Percentiles rank a stretch among this genome's conserved stretches.
phyloP scores from a whole-genome alignment of 2,888 invertebrate genomes.

The Cantharis rufa region DNA sequence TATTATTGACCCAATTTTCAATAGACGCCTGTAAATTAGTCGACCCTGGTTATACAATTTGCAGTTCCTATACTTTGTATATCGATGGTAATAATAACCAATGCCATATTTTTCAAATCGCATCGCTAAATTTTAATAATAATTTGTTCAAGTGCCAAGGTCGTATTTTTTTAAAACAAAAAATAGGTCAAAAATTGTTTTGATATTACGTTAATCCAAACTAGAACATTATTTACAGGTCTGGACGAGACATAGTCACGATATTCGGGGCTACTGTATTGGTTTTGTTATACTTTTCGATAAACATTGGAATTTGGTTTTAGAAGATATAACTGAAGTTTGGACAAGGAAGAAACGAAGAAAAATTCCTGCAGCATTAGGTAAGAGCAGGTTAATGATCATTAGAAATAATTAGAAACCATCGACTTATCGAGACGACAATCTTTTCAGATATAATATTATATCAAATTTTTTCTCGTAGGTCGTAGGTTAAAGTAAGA shows the following conservation, averaged over 20 bases:
- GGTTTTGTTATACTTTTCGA: slow-evolving; percentile 87
- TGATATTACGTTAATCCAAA: neutral
- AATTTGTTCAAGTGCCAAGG: slow-evolving; percentile 11
- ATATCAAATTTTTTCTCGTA: neutral
- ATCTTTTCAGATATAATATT: no score
- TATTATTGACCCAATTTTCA: slow-evolving; percentile 6
- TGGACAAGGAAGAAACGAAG: slow-evolving; percentile 70
- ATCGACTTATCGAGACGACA: no score
- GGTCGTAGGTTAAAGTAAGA: neutral
- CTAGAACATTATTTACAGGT: slow-evolving; percentile 60
- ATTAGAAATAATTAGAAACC: neutral
- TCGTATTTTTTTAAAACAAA: slow-evolving; percentile 1
- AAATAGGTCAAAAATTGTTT: slow-evolving; percentile 11
- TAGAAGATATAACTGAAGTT: slow-evolving; percentile 80
- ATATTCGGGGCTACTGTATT: slow-evolving; percentile 75
- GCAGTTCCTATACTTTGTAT: slow-evolving; percentile 11
- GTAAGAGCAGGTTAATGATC: slow-evolving; percentile 51
- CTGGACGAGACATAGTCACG: slow-evolving; percentile 71
- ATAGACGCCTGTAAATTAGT: slow-evolving; percentile 10
- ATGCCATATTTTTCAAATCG: slow-evolving; percentile 20
- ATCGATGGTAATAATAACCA: slow-evolving; percentile 12
- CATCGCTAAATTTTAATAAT: slow-evolving; percentile 15
- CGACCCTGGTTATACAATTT: slow-evolving; percentile 22
- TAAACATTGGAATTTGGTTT: slow-evolving; percentile 90
- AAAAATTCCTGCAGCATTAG: slow-evolving; percentile 64